These are phyloP conservation scores for Toxotes lorentzi DNA, from an alignment of 2,797 vertebrate genomes.

Conservation along the genomic window DNA sequence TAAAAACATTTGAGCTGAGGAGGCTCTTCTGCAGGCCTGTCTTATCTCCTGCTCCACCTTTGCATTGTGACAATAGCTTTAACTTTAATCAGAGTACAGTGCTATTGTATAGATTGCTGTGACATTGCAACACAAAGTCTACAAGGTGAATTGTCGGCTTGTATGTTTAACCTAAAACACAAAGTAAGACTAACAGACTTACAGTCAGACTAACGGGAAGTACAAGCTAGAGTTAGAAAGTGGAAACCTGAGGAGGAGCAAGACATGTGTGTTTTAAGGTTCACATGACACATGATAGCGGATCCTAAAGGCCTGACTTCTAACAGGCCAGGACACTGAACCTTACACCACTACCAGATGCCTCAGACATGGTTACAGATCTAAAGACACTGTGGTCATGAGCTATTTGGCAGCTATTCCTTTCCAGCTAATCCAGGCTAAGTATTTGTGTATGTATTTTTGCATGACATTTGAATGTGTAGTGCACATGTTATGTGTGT, in stretches of 20 bases:
- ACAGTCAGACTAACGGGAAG: constrained; percentile 5
- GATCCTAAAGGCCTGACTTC: constrained; percentile 10
- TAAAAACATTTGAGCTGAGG: constrained; percentile 28
- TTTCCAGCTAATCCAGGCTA: constrained; percentile 1
- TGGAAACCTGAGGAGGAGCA: constrained; percentile 27
- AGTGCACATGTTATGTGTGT: neutral
- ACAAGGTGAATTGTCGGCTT: constrained; percentile 14
- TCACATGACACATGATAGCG: constrained; percentile 1
- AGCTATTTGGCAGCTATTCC: constrained; percentile 6
- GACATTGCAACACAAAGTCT: constrained; percentile 15
- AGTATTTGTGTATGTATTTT: constrained; percentile 4
- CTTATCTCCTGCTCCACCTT: constrained; percentile 66
- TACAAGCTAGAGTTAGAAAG: constrained; percentile 2
- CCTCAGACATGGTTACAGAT: constrained; percentile 5
- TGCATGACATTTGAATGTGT: constrained; percentile 5
- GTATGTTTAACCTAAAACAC: constrained; percentile 5
- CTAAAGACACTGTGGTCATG: constrained; percentile 27
- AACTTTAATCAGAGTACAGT: neutral
- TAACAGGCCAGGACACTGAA: neutral
- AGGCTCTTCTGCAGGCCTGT: constrained; percentile 24
- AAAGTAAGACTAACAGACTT: neutral
- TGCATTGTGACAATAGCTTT: constrained; percentile 27
- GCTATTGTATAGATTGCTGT: constrained; percentile 10
- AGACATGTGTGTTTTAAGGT: constrained; percentile 13
- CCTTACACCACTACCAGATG: constrained; percentile 1